phyloP scores from a whole-genome alignment of 2,797 vertebrate species.

The Etheostoma perlongum region DNA sequence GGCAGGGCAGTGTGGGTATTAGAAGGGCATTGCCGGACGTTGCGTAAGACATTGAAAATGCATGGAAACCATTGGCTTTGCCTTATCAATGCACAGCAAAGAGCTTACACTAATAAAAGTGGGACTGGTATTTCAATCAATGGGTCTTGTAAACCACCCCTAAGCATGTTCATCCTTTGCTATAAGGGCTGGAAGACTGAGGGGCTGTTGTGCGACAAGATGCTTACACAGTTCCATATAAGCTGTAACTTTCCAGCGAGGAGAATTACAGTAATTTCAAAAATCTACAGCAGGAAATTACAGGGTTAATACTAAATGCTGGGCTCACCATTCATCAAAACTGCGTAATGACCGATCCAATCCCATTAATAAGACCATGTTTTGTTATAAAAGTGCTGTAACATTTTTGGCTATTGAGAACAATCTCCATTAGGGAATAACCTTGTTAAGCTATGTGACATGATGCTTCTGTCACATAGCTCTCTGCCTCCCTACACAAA shows the following conservation, averaged over 20 bases:
- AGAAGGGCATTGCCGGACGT: constrained; percentile 75
- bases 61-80: constrained; percentile 62
- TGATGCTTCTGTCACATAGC: constrained; percentile 20
- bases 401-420: constrained; percentile 28
- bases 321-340: constrained; percentile 44
- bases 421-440: constrained; percentile 30
- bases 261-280: constrained; percentile 35
- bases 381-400: constrained; percentile 47
- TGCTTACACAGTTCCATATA: constrained; percentile 30
- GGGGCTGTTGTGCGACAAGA: background rate
- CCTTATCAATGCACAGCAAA: constrained; percentile 66
- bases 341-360: constrained; percentile 44
- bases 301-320: constrained; percentile 38
- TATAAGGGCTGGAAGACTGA: constrained; percentile 1
- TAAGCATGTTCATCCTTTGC: constrained; percentile 5
- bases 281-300: constrained; percentile 39
- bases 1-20: constrained; percentile 69
- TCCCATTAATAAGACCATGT: constrained; percentile 42
- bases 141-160: constrained; percentile 18
- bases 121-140: constrained; percentile 27
- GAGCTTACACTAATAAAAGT: constrained; percentile 44
- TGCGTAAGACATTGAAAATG: constrained; percentile 71
- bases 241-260: constrained; percentile 12
- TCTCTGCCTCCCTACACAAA: constrained; percentile 35
- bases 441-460: constrained; percentile 36